Base-by-base conservation (phyloP, 2,113 vertebrate genomes). In the Clarias gariepinus region DNA sequence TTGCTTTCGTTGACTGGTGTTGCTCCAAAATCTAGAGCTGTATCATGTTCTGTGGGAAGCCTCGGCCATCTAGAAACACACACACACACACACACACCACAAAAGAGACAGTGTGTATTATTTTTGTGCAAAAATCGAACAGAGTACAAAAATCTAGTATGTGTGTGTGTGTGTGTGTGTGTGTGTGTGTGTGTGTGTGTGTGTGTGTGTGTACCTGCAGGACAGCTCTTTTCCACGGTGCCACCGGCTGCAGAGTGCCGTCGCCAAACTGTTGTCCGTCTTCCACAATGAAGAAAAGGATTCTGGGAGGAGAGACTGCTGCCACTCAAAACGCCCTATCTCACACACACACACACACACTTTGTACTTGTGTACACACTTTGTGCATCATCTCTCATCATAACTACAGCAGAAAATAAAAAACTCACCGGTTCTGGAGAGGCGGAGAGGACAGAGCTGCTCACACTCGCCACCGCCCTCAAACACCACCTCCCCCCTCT, bases 1-100 rank as follows among this genome's bases (percentile, higher is more conserved):
- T 95, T 95, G 69, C 96, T 98, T 85, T 94, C 97, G 91, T 96
- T 96, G 55, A 99, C 94, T 4, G 97, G 96, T 15, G 97, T 97
- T 52, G 97, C 96, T 60, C 95, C 97, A 90, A 99, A 99, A 87
- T 96, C 96, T 63, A 99, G 84, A 0, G 92, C 88, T 8, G 95
- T 89, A 41, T 94, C 92, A 3, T 94, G 93, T 68, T 98, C 95
- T 19, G 92, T 82, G 23, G 95, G 92, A 80, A 99, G 88, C 36
- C 96, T 95, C 1, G 97, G 98, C 95, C 95, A 95, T 81, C 95
- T 95, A 74, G 74, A 55, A 60, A 87, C 21, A 90, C 21, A 63
- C 60, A 41, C 21, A 18, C 2, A 78, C 25, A 90, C 15, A 88
- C 28, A 87, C 1, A 60, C 74, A 71, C 1, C 11, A 7, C 41